These are phyloP conservation scores for Chelonus insularis DNA, from an alignment of 1,140 invertebrate species.

Conservation along the genomic window DNA sequence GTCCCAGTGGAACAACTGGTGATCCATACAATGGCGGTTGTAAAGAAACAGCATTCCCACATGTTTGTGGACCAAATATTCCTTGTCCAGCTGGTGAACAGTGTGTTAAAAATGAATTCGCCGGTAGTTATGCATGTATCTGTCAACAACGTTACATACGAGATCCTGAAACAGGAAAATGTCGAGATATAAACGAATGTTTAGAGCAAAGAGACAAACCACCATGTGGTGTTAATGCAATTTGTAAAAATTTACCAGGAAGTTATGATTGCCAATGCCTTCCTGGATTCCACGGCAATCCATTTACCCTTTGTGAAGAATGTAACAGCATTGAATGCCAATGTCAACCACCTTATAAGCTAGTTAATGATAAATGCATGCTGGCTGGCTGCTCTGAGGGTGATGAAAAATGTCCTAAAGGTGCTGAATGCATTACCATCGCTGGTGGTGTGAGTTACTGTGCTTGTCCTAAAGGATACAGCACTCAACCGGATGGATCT, in stretches of 20 bases:
- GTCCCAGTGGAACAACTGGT: constrained; percentile 73
- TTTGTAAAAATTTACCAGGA: constrained; percentile 92
- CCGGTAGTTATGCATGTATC: constrained; percentile 79
- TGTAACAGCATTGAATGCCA: constrained; percentile 82
- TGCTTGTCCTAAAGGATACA: constrained; percentile 81
- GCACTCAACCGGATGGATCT: constrained; percentile 71
- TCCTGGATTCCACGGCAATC: constrained; percentile 83
- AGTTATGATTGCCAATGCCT: constrained; percentile 92
- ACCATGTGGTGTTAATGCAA: constrained; percentile 82
- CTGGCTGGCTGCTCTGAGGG: constrained; percentile 78
- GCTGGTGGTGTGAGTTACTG: constrained; percentile 88
- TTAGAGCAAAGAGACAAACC: constrained; percentile 70
- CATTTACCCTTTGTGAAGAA: constrained; percentile 81
- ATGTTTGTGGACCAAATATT: constrained; percentile 70
- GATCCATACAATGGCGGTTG: constrained; percentile 76
- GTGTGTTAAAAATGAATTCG: constrained; percentile 75
- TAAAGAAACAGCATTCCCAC: constrained; percentile 64
- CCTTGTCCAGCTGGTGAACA: constrained; percentile 83
- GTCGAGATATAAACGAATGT: constrained; percentile 89
- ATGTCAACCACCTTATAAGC: constrained; percentile 83
- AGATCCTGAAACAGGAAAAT: constrained; percentile 71
- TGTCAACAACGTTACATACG: constrained; percentile 82
- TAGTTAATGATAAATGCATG: constrained; percentile 81
- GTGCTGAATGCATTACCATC: constrained; percentile 85
- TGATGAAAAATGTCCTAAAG: constrained; percentile 72